Conservation (phyloP, 2,113 vertebrate species). For the Camelus dromedarius region DNA sequence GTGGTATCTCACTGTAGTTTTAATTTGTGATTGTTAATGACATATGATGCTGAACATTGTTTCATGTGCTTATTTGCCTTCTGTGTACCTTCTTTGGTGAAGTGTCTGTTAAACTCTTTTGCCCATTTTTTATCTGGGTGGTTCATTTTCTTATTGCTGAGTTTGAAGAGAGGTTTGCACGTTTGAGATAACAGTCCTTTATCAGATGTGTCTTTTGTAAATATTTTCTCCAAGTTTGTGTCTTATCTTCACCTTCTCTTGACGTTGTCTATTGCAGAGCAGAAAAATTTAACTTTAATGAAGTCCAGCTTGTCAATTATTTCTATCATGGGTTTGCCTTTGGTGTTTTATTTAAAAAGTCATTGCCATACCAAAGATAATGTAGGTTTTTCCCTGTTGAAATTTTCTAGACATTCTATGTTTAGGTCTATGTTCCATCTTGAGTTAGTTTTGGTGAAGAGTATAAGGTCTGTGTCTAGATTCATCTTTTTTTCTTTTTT, state of each 20-base stretch:
- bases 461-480: not conserved
- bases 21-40: not conserved
- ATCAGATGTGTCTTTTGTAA: not conserved
- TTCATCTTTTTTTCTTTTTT: not conserved
- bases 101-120: not conserved
- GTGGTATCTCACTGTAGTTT: not conserved
- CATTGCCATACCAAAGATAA: not conserved
- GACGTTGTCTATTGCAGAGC: not conserved
- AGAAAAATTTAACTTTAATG: not conserved
- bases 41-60: not conserved
- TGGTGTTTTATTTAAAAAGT: not conserved
- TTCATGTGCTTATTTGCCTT: not conserved
- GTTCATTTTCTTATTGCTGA: not conserved
- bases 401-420: not conserved
- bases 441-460: not conserved
- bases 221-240: not conserved
- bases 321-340: not conserved
- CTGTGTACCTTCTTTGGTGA: not conserved
- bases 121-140: not conserved
- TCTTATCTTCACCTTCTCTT: not conserved
- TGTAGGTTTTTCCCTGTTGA: not conserved
- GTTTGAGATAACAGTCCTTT: not conserved
- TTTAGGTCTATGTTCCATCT: not conserved
- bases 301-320: not conserved
- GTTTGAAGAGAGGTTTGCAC: not conserved